These are phyloP conservation scores for Petrolisthes manimaculis DNA, from an alignment of 2,888 invertebrate genomes.

Conservation along the genomic window DNA sequence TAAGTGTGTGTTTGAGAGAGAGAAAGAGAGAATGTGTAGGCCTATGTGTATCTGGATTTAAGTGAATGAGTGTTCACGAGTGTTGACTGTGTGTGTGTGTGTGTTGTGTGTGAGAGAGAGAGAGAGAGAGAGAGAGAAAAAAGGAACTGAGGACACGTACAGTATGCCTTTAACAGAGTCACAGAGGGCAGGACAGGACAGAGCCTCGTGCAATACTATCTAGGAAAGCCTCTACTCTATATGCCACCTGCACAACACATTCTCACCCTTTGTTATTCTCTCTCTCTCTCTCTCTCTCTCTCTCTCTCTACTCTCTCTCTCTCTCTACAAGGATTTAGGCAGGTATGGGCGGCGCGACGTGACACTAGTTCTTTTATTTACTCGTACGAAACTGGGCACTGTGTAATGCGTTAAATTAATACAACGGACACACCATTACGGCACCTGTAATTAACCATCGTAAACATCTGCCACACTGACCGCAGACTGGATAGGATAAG, in stretches of 20 bases:
- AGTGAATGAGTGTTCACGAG: no score
- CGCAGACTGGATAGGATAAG: no score
- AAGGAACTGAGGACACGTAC: neutral
- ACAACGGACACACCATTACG: no score
- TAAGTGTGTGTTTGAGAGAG: neutral
- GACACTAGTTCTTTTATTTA: no score
- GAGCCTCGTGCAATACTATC: neutral
- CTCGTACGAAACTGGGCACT: no score
- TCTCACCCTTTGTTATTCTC: neutral
- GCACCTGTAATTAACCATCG: no score
- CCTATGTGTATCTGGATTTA: no score
- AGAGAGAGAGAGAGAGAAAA: neutral
- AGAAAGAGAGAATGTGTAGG: neutral
- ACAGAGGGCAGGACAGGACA: neutral
- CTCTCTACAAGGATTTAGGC: no score
- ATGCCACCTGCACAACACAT: neutral
- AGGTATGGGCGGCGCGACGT: no score
- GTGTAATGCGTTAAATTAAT: no score
- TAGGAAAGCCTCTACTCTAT: neutral
- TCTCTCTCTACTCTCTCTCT: no score
- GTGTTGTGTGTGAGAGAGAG: neutral
- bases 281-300: neutral
- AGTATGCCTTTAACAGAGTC: neutral
- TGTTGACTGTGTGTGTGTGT: neutral
- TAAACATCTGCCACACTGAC: no score